phyloP scores from a whole-genome alignment of 1,140 invertebrate species.

The Onthophagus taurus region DNA sequence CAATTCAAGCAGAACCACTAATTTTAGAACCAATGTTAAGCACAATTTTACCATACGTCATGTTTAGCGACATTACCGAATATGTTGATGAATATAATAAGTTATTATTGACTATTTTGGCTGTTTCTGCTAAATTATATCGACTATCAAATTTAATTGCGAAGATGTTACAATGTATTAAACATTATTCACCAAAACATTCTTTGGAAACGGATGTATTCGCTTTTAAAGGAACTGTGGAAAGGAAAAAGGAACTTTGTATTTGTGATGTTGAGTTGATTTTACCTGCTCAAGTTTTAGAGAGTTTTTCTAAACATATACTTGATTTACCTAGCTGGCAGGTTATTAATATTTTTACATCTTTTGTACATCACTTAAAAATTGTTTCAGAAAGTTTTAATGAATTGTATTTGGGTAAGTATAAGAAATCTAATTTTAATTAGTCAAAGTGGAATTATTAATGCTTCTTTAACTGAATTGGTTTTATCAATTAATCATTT shows the following conservation, averaged over 20 bases:
- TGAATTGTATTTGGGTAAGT: too few relatives aligned
- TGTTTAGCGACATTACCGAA: neutral
- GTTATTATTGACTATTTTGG: constrained; percentile 23
- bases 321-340: constrained; percentile 27
- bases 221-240: neutral
- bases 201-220: constrained; percentile 7
- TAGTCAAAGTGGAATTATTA: too few relatives aligned
- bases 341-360: constrained; percentile 32
- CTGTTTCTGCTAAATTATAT: constrained; percentile 30
- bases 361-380: constrained; percentile 28
- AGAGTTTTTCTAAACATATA: constrained; percentile 24
- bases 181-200: constrained; percentile 6
- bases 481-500: too few relatives aligned
- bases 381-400: too few relatives aligned
- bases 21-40: too few relatives aligned
- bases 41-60: too few relatives aligned
- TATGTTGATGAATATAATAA: constrained; percentile 19
- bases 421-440: too few relatives aligned
- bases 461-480: too few relatives aligned
- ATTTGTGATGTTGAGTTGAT: neutral
- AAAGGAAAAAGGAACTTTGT: neutral
- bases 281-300: constrained; percentile 22
- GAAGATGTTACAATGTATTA: constrained; percentile 28
- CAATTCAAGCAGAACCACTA: too few relatives aligned
- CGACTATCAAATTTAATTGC: constrained; percentile 30